Conservation (phyloP, 1,140 invertebrate genomes). For the Lepidurus packardi region DNA sequence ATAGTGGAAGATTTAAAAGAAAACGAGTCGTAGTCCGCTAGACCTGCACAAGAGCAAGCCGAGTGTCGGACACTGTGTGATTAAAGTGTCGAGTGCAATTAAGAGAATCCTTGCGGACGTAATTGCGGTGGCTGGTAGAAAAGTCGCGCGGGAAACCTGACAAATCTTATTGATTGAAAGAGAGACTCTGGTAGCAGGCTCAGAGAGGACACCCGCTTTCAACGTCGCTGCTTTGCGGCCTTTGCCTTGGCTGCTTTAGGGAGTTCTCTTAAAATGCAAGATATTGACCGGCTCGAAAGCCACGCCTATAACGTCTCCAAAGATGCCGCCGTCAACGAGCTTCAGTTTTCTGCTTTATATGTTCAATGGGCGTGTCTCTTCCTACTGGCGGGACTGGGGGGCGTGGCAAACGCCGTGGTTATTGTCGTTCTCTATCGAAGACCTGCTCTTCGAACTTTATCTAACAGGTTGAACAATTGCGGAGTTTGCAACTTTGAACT, state of each 20-base stretch:
- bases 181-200: neutral
- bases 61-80: neutral
- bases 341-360: neutral
- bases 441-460: conserved; percentile 49
- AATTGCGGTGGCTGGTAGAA: neutral
- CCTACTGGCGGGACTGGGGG: conserved; percentile 41
- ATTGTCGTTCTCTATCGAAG: conserved; percentile 50
- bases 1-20: too few relatives aligned
- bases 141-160: neutral
- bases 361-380: conserved; percentile 13
- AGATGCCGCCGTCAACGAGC: neutral
- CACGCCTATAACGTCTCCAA: conserved; percentile 5
- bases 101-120: neutral
- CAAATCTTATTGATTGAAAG: conserved; percentile 15
- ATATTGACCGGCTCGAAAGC: conserved; percentile 11
- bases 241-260: neutral
- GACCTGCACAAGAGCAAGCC: neutral
- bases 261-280: conserved; percentile 19
- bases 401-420: conserved; percentile 49
- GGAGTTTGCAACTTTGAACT: neutral
- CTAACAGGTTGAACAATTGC: conserved; percentile 45
- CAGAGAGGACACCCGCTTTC: neutral
- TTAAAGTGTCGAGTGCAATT: neutral
- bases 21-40: too few relatives aligned
- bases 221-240: too few relatives aligned